Conservation (phyloP, 2,888 invertebrate species). For the Corbicula japonica region DNA sequence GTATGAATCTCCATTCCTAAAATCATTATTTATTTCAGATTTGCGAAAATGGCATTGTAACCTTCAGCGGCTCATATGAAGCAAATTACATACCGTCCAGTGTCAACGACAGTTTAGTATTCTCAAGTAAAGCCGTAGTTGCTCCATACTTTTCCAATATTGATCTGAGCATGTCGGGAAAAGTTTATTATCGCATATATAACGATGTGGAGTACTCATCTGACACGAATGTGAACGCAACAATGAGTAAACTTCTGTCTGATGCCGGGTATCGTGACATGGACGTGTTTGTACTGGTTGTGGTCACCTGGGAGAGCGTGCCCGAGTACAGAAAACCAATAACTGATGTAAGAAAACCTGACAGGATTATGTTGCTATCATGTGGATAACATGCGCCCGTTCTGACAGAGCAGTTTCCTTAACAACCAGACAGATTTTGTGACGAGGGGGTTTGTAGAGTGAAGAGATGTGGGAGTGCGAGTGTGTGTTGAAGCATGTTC, state of each 20-base stretch:
- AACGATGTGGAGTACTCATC: background rate
- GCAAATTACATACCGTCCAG: conserved; percentile 24
- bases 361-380: no score
- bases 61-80: conserved; percentile 25
- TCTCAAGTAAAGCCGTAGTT: background rate
- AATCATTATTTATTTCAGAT: conserved; percentile 23
- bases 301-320: conserved; percentile 21
- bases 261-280: conserved; percentile 17
- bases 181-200: conserved; percentile 9
- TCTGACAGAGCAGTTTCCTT: no score
- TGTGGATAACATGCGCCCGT: no score
- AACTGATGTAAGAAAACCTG: conserved; percentile 3
- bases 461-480: no score
- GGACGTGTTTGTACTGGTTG: conserved; percentile 8
- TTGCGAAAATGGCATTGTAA: conserved; percentile 46
- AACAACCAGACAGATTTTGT: no score
- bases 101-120: background rate
- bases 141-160: conserved; percentile 24
- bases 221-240: conserved; percentile 1
- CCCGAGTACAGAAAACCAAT: background rate
- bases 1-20: no score
- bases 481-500: no score
- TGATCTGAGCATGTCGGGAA: background rate
- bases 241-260: background rate
- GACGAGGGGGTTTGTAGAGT: no score